phyloP scores from a whole-genome alignment of 2,888 invertebrate species.

The Ashinkailepas kermadecensis region DNA sequence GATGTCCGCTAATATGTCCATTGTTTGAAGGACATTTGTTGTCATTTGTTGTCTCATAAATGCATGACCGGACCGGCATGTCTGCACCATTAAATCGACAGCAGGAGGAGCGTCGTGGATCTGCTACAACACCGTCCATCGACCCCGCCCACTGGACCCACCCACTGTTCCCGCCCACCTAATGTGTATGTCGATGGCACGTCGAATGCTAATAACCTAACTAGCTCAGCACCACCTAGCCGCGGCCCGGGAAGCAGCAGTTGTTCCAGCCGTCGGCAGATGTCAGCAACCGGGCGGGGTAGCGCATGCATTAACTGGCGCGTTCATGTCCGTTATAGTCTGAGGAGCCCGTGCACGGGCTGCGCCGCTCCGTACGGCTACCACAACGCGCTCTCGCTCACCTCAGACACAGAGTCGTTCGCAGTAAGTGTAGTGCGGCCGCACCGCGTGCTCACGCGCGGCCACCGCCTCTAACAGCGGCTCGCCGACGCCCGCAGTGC shows the following conservation, averaged over 20 bases:
- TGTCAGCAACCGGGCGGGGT: background rate
- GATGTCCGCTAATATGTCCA: background rate
- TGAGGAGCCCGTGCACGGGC: constrained; percentile 54
- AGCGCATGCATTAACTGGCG: background rate
- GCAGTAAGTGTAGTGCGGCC: constrained; percentile 50
- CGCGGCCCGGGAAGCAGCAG: background rate
- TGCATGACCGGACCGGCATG: background rate
- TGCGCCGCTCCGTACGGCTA: constrained; percentile 79
- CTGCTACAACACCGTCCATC: no score
- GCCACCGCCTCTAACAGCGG: no score
- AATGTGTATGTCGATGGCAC: constrained; percentile 1
- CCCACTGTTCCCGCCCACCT: no score
- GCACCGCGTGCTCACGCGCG: no score
- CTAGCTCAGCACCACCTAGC: background rate
- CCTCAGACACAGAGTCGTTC: constrained; percentile 60
- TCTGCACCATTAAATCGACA: background rate
- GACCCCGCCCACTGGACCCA: no score
- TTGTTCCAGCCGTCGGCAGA: background rate
- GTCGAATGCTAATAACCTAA: background rate
- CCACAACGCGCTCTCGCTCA: constrained; percentile 69
- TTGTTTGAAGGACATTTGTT: background rate
- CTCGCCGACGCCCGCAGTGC: no score
- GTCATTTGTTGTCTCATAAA: background rate
- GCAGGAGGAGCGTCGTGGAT: background rate
- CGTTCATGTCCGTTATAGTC: background rate